A percentile compares a stretch with the other conserved stretches of the same genome.
These are phyloP conservation scores for Seira ritae DNA, from an alignment of 2,888 invertebrate species.

Conservation along the genomic window DNA sequence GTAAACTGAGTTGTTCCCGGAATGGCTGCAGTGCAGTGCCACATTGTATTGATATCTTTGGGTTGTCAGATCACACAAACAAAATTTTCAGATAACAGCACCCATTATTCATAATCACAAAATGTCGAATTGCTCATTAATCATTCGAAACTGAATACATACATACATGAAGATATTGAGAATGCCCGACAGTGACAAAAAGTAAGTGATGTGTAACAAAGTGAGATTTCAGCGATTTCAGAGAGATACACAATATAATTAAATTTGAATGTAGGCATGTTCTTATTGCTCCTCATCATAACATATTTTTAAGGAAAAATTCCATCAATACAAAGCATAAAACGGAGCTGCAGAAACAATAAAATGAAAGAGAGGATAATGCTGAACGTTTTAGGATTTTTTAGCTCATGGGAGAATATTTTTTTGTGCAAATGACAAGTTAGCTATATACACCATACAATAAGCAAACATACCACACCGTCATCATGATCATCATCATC, in stretches of 20 bases:
- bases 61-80: too few species aligned
- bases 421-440: conserved; percentile 31
- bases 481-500: too few species aligned
- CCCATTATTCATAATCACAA: too few species aligned
- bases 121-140: too few species aligned
- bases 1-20: too few species aligned
- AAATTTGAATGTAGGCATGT: background rate
- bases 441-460: conserved; percentile 10
- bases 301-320: background rate
- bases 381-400: background rate
- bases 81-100: too few species aligned
- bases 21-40: too few species aligned
- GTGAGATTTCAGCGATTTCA: background rate
- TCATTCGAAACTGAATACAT: too few species aligned
- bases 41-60: too few species aligned
- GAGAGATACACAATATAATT: background rate
- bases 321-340: background rate
- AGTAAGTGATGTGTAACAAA: background rate
- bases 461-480: too few species aligned
- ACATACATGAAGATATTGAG: too few species aligned
- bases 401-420: background rate
- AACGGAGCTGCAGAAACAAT: conserved; percentile 22
- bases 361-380: background rate
- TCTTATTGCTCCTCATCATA: background rate
- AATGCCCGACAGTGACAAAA: background rate